A percentile compares a stretch with the other conserved stretches of the same genome.
Evolutionary conservation across 2,113 vertebrate genomes (phyloP).

Genomic region (Choloepus hoffmanni): DNA sequence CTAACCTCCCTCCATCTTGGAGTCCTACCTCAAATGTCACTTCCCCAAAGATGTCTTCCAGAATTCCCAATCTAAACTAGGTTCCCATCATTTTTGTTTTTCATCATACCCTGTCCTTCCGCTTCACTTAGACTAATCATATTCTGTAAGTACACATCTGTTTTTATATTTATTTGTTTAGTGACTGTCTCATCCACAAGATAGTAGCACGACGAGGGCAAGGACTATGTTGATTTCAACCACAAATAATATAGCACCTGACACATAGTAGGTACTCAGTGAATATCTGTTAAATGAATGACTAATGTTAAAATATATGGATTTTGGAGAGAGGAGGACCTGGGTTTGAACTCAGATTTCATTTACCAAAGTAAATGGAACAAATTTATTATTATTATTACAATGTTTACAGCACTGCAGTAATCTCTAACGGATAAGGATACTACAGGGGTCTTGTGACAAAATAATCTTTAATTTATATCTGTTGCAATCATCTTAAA

Average conservation of each 20-base stretch:
- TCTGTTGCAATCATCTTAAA: background rate
- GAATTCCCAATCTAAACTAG: background rate
- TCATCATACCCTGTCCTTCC: background rate
- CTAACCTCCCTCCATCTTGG: background rate
- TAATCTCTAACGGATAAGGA: background rate
- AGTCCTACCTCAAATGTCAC: background rate
- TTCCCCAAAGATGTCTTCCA: background rate
- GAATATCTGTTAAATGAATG: background rate
- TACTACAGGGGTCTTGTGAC: background rate
- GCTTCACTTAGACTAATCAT: background rate
- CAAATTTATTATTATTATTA: background rate
- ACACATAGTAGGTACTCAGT: background rate
- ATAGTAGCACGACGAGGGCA: background rate
- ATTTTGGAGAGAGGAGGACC: background rate
- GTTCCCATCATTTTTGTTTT: background rate
- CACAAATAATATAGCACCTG: background rate
- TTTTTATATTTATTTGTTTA: conserved; percentile 7
- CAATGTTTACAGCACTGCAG: background rate
- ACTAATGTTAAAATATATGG: background rate
- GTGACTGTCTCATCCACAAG: background rate
- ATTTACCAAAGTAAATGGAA: background rate
- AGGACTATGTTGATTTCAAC: background rate
- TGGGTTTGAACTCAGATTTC: conserved; percentile 11
- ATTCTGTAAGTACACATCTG: background rate
- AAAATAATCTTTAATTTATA: background rate